Base-by-base conservation (phyloP, 2,888 invertebrate genomes). In the Lycophotia porphyrea region DNA sequence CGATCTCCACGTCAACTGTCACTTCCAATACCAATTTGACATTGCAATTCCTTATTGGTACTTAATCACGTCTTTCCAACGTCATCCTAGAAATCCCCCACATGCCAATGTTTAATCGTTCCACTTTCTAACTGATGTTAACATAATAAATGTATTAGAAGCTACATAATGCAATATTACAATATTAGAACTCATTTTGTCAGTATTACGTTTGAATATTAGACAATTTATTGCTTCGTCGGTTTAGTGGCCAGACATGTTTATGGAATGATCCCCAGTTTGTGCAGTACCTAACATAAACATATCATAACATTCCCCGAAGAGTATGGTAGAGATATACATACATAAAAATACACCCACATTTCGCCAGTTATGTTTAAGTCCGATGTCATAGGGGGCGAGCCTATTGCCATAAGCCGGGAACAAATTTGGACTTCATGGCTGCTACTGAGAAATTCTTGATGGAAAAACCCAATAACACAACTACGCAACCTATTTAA, bases 91-190 rank as follows among this genome's bases (percentile, higher is more conserved):
- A 75, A 81, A 74, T 71, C 47, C 24, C 24, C 36, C 18, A 55
- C 84, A 71, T 84, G 42, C 52, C 71, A 60, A 31, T 24, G 34
- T 80, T 44, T 76, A 75, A 81, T 73, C 58, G 73, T 63, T 75
- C 55, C 36, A 64, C 86, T 86, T 86, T 86, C 82, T 81, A 79
- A 63, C 27, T 42, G 52, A n/a, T n/a, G n/a, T n/a, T 74, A 63
- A 68, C 36, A 39, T 79, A 77, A 76, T 80, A 18, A 49, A 47
- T 73, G 63, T 69, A 78, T 70, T 67, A 36, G 61, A 71, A n/a
- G 18, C 21, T 36, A 34, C 49, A 0, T 52, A 7, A 39, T 66
- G 18, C 36, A n/a, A 5, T n/a, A 27, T 78, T 78, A 42, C 0
- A 27, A 27, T 31, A 44, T 44, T 42, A 15, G 39, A 24, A 55